Evolutionary conservation across 2,797 vertebrate species (phyloP), one percentile per base, ranked within the genome.

Genomic region (Gobio occitaniae): DNA sequence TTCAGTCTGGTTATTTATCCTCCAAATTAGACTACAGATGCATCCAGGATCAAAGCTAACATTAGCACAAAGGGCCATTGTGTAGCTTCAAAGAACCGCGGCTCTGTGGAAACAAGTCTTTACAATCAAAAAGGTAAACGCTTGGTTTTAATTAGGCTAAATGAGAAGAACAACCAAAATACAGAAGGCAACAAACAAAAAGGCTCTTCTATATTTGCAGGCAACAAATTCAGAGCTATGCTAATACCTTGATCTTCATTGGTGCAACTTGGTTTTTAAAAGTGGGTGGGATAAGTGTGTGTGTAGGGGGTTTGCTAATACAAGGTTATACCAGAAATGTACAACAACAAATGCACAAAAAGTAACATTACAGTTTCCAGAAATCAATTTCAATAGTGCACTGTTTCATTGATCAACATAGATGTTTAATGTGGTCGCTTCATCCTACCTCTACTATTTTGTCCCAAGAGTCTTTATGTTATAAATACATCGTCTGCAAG

Each of bases 11-110:
- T 82, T 77, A 69, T 87, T 87, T 38, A 70, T 87, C 61, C 68
- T 76, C 32, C 75, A 85, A 87, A 84, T 85, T 54, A 86, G 79
- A 76, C 52, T 32, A 25, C 70, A 78, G 66, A 85, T 84, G 84
- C 78, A 82, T 87, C 83, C 52, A 41, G 78, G 87, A 87, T 89
- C 86, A 88, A 87, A 88, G 89, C 81, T 86, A 83, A 80, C 78
- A 87, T 88, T 80, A 84, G 61, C 83, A 80, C 80, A 76, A 13
- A 50, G 83, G 65, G 80, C 83, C 68, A 88, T 68, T 82, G 77
- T 29, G 36, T 32, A 19, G 54, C 52, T 88, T 89, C 83, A 86
- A 86, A 88, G 77, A 36, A 54, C 44, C 32, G 50, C 25, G 48
- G 59, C 50, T 63, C 65, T 63, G 56, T 25, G 11, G n/a, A 65